Conservation (phyloP, 2,888 invertebrate genomes). For the Drosophila greeni region DNA sequence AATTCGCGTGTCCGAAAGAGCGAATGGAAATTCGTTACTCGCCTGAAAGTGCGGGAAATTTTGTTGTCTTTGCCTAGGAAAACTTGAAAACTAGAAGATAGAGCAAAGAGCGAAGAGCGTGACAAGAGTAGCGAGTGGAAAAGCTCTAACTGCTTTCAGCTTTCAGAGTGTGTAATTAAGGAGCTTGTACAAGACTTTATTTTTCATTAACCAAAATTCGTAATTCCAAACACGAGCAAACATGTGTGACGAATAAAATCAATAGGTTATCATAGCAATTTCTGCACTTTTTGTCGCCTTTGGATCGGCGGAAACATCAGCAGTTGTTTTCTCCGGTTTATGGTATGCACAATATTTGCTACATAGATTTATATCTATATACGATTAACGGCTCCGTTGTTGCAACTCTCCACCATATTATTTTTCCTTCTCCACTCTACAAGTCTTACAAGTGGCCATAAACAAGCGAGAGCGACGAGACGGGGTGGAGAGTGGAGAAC, state of each 20-base stretch:
- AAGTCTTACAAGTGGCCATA: constrained; percentile 72
- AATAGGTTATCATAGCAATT: constrained; percentile 23
- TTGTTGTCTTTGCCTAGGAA: constrained; percentile 40
- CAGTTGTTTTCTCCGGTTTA: constrained; percentile 18
- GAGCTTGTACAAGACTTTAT: constrained; percentile 25
- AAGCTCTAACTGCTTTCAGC: constrained; percentile 21
- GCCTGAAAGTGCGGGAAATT: constrained; percentile 30
- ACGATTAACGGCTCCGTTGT: constrained; percentile 9
- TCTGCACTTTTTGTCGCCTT: neutral
- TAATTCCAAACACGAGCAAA: constrained; percentile 8
- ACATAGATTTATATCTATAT: constrained; percentile 5
- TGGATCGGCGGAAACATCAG: constrained; percentile 4
- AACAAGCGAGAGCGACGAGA: constrained; percentile 45
- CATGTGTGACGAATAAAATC: constrained; percentile 30
- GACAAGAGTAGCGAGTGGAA: constrained; percentile 23
- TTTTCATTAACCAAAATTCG: constrained; percentile 34
- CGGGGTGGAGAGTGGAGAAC: constrained; percentile 6
- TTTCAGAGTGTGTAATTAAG: constrained; percentile 37
- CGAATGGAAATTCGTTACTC: constrained; percentile 36
- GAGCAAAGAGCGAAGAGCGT: constrained; percentile 5
- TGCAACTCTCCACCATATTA: constrained; percentile 10
- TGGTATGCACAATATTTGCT: constrained; percentile 10
- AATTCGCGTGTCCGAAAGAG: constrained; percentile 26
- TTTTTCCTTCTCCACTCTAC: constrained; percentile 4
- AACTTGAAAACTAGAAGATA: constrained; percentile 10